These are phyloP conservation scores for Petrocephalus microphthalmus DNA, from an alignment of 2,113 vertebrate species.

Conservation along the genomic window DNA sequence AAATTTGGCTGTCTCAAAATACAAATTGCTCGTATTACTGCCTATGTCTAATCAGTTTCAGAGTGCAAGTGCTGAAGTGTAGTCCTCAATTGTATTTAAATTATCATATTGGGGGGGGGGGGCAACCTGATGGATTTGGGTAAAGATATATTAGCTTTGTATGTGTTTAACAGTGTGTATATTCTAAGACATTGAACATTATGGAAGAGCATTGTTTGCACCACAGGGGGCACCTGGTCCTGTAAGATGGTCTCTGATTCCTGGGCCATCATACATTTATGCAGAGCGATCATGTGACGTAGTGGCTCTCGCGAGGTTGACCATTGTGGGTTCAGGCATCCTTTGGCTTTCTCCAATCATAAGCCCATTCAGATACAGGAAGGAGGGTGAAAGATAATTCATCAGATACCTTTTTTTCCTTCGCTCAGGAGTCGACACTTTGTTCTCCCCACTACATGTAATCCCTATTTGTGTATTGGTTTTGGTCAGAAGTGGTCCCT, in stretches of 20 bases:
- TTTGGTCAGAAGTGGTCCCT: background rate
- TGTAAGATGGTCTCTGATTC: background rate
- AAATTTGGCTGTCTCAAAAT: background rate
- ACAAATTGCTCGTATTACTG: background rate
- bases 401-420: background rate
- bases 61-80: background rate
- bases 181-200: background rate
- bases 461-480: background rate
- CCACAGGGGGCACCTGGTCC: background rate
- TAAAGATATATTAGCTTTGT: background rate
- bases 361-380: background rate
- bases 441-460: background rate
- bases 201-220: background rate
- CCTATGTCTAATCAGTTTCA: background rate
- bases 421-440: background rate
- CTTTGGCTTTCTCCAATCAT: background rate
- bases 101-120: background rate
- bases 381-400: background rate
- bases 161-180: background rate
- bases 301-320: background rate
- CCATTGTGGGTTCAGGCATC: background rate
- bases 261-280: background rate
- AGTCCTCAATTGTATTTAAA: background rate
- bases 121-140: background rate
- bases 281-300: background rate